Base-by-base conservation (phyloP, 2,113 vertebrate genomes). In the Zosterops lateralis region DNA sequence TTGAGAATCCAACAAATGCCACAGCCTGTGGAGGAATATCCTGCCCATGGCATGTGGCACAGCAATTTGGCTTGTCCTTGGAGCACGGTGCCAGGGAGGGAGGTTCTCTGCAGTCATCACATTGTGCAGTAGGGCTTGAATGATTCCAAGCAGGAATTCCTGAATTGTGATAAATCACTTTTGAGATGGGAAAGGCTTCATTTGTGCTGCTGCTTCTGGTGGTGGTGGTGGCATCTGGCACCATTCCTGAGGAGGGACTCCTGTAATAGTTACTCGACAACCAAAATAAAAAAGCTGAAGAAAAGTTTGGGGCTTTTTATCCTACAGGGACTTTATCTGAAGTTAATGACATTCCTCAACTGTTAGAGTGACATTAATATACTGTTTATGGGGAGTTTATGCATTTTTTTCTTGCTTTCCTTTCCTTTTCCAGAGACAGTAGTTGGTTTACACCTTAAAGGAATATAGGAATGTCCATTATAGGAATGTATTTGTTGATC, bases 221-320 rank as follows among this genome's bases (percentile, higher is more conserved):
- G 64, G 15, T 86, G 74, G 1, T 54, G 67, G 54, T 57, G 65
- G 19, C 29, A 47, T 14, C 15, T 65, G 60, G 12, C 44, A 68
- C 66, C 22, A 2, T 17, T 34, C 58, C 48, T 0, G 1, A 20
- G 9, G 24, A 50, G 21, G 21, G 32, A 18, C 4, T 68, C 17
- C 17, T 61, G 19, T 21, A 44, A 24, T 12, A 34, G 6, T 6
- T n/a, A 21, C 32, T 14, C 22, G 42, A 17, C 10, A 42, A 62
- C 2, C 5, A 12, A 31, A 36, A 24, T n/a, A 51, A 53, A 44
- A 83, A 38, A 17, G 16, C 45, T 44, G 29, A 51, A 53, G 50
- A 38, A 74, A 61, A 6, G 0, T 24, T 48, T 61, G 29, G 15
- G 47, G 48, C 12, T 29, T 60, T 88, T 84, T 57, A 4, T 74